A percentile compares a stretch with the other conserved stretches of the same genome.
These are phyloP conservation scores for Myoxocephalus aenaeus DNA, from an alignment of 2,797 vertebrate genomes.

Conservation along the genomic window DNA sequence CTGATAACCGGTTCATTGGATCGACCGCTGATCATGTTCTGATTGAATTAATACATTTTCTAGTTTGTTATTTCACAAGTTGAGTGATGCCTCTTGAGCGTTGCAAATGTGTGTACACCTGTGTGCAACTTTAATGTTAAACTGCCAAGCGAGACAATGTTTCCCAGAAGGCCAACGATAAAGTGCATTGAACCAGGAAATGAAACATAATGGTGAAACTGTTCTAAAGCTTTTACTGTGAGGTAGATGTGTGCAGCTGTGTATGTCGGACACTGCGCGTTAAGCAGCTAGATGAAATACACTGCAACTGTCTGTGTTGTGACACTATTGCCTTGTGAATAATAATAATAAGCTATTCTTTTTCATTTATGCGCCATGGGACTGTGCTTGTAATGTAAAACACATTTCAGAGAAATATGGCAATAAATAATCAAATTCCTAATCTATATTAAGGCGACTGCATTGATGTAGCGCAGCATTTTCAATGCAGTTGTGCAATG, in stretches of 20 bases:
- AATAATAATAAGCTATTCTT: neutral
- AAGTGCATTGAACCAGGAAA: constrained; percentile 33
- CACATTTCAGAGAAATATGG: neutral
- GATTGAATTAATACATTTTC: neutral
- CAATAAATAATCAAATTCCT: neutral
- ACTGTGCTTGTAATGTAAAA: neutral
- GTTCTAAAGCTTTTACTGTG: neutral
- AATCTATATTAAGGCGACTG: neutral
- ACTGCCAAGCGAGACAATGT: constrained; percentile 10
- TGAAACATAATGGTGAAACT: constrained; percentile 19
- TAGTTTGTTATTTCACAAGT: neutral
- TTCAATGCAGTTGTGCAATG: neutral
- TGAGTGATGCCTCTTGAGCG: neutral
- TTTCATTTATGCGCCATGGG: neutral
- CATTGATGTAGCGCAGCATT: neutral
- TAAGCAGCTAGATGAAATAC: neutral
- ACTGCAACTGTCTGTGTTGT: neutral
- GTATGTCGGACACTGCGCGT: neutral
- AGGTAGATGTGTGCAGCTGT: constrained; percentile 7
- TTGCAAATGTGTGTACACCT: neutral
- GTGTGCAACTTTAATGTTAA: neutral
- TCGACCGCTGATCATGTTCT: neutral
- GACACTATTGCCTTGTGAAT: constrained; percentile 1
- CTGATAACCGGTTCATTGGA: neutral
- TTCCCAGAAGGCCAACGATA: constrained; percentile 18